Evolutionary conservation across 2,797 vertebrate species (phyloP).

Genomic region (Agapornis canus): DNA sequence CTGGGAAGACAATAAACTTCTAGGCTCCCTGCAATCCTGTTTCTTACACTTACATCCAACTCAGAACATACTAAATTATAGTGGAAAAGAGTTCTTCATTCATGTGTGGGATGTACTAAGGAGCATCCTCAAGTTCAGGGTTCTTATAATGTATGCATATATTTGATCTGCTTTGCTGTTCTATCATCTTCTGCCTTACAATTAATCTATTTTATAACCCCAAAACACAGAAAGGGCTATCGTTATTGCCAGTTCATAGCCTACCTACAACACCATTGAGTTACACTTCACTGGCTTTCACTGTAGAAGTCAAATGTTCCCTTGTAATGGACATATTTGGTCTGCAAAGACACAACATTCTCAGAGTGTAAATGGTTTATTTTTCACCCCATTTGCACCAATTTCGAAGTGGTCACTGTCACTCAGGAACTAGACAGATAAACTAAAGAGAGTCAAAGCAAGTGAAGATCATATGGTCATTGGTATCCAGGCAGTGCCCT

Average conservation of each 20-base stretch:
- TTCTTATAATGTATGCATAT: not conserved
- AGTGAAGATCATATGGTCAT: not conserved
- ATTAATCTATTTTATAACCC: not conserved
- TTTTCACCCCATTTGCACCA: conserved; percentile 51
- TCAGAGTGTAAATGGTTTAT: conserved; percentile 21
- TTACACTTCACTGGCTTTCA: not conserved
- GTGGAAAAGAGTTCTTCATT: not conserved
- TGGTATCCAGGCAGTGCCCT: not conserved
- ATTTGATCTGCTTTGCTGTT: not conserved
- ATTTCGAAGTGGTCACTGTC: conserved; percentile 21
- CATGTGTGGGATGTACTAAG: not conserved
- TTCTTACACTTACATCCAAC: not conserved
- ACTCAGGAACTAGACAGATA: conserved; percentile 26
- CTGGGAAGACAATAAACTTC: not conserved
- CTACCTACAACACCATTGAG: not conserved
- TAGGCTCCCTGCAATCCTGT: not conserved
- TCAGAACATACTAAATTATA: not conserved
- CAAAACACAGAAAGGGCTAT: not conserved
- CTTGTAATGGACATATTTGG: not conserved
- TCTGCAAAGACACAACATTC: conserved; percentile 45
- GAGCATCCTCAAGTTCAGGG: not conserved
- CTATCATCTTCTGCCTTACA: not conserved
- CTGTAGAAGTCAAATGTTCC: not conserved
- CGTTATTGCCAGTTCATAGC: not conserved
- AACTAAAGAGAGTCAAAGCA: conserved; percentile 48